A percentile compares a stretch with the other conserved stretches of the same genome.
Conservation (phyloP, 53 echinoderm and acorn worm species). For the Apostichopus leukothele region DNA sequence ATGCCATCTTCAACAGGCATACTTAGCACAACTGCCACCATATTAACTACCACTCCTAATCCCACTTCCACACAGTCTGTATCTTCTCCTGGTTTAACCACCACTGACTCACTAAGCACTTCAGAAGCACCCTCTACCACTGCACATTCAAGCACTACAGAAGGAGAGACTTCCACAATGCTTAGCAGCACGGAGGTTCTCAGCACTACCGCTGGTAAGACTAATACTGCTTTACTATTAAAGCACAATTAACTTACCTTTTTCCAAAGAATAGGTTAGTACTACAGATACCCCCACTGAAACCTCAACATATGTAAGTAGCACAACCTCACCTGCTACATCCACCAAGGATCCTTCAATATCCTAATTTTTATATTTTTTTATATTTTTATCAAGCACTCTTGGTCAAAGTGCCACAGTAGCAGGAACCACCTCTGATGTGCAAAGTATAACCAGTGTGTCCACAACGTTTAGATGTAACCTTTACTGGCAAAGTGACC, state of each 20-base stretch:
- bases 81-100: not conserved
- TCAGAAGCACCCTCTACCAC: conserved; percentile 17
- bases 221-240: not conserved
- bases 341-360: too few relatives aligned
- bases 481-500: not conserved
- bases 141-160: not conserved
- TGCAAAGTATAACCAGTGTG: conserved; percentile 15
- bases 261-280: too few relatives aligned
- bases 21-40: not conserved
- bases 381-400: too few relatives aligned
- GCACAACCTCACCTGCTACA: too few relatives aligned
- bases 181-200: not conserved
- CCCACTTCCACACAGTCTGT: not conserved
- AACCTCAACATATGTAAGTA: too few relatives aligned
- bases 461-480: conserved; percentile 1
- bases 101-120: conserved; percentile 4
- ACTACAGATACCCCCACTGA: too few relatives aligned
- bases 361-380: too few relatives aligned
- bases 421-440: conserved; percentile 5
- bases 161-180: conserved; percentile 19
- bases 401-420: not conserved
- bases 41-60: not conserved
- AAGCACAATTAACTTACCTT: not conserved
- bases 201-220: conserved; percentile 15
- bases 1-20: not conserved